Conservation (phyloP, 2,888 invertebrate genomes). For the Hartigia nigra region DNA sequence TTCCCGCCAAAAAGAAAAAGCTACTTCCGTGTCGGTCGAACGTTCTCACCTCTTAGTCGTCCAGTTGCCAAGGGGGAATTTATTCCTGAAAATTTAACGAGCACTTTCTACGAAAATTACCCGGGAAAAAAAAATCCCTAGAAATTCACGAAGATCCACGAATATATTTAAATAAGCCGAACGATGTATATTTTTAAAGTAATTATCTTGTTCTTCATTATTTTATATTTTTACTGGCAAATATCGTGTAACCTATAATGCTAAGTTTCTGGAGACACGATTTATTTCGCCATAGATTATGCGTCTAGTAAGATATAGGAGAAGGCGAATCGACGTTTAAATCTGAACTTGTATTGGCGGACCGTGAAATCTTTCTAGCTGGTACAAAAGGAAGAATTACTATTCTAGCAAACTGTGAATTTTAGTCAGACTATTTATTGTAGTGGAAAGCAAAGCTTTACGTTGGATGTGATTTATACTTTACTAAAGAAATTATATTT, state of each 20-base stretch:
- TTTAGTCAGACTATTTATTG: too few species aligned
- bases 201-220: not conserved
- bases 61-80: not conserved
- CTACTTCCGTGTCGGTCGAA: too few species aligned
- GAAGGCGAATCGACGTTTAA: not conserved
- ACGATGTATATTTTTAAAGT: not conserved
- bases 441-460: too few species aligned
- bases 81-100: not conserved
- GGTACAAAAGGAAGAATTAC: too few species aligned
- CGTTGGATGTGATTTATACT: too few species aligned
- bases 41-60: too few species aligned
- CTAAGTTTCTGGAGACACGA: not conserved
- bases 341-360: too few species aligned
- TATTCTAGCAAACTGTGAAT: too few species aligned
- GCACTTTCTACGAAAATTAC: not conserved
- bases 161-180: not conserved
- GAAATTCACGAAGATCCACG: not conserved
- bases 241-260: too few species aligned
- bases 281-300: not conserved
- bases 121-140: not conserved
- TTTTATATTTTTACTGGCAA: too few species aligned
- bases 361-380: too few species aligned
- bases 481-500: not conserved
- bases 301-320: not conserved
- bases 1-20: not conserved